A percentile compares a stretch with the other conserved stretches of the same genome.
These are phyloP conservation scores for Crepidodera aurea DNA, from an alignment of 2,888 invertebrate genomes.

Conservation along the genomic window DNA sequence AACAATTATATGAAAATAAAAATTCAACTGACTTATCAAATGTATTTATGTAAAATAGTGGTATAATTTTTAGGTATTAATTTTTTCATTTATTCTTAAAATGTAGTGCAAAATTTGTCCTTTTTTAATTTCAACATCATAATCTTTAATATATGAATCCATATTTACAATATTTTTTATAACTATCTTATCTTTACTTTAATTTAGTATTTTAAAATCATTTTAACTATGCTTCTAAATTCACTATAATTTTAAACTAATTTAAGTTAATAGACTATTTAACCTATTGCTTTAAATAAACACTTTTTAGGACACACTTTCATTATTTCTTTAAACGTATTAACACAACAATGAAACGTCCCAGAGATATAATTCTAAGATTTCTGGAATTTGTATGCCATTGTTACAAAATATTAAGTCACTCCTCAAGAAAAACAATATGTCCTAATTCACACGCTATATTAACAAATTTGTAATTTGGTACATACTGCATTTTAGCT, in stretches of 20 bases:
- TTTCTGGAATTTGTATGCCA: constrained; percentile 32
- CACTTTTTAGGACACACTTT: constrained; percentile 20
- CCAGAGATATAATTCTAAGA: constrained; percentile 27
- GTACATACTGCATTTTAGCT: constrained; percentile 8
- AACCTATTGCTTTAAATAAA: constrained; percentile 9
- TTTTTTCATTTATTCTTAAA: too few relatives aligned
- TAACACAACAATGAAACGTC: constrained; percentile 27
- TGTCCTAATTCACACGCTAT: constrained; percentile 43
- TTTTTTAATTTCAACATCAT: too few relatives aligned
- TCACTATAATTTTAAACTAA: neutral
- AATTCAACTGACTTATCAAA: too few relatives aligned
- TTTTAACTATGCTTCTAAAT: too few relatives aligned
- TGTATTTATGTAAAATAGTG: too few relatives aligned
- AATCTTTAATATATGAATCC: too few relatives aligned
- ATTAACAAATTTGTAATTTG: constrained; percentile 33
- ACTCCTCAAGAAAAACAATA: constrained; percentile 34
- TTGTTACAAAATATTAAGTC: constrained; percentile 48
- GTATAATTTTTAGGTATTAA: too few relatives aligned
- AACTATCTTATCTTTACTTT: too few relatives aligned
- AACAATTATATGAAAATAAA: too few relatives aligned
- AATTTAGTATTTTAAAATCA: too few relatives aligned
- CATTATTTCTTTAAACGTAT: constrained; percentile 22
- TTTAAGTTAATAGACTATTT: constrained; percentile 4
- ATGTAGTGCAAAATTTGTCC: too few relatives aligned
- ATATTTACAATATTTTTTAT: too few relatives aligned